Evolutionary conservation across 2,888 invertebrate genomes (phyloP).

Genomic region (Lasioglossum morio): DNA sequence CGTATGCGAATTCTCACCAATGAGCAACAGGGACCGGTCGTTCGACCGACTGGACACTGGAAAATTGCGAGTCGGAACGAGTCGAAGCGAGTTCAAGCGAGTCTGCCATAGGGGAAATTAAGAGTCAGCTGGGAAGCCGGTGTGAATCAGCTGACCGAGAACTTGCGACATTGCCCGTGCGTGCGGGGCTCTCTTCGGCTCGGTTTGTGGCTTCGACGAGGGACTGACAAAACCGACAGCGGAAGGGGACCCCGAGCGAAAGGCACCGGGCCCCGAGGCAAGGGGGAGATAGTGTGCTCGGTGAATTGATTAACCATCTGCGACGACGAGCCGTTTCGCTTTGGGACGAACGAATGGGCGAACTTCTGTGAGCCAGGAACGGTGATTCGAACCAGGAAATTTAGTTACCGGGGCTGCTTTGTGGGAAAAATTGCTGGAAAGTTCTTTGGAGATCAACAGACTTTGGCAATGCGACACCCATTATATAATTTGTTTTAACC

Average conservation of each 20-base stretch:
- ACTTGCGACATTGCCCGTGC: constrained; percentile 46
- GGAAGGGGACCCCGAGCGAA: constrained; percentile 1
- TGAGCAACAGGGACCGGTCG: constrained; percentile 29
- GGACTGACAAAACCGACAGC: constrained; percentile 1
- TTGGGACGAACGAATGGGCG: not conserved
- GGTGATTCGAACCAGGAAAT: not conserved
- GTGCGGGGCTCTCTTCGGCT: not conserved
- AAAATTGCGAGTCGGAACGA: constrained; percentile 50
- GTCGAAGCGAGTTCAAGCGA: not conserved
- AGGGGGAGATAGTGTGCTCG: not conserved
- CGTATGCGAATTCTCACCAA: constrained; percentile 33
- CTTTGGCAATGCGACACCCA: not conserved
- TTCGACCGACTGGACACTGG: constrained; percentile 43
- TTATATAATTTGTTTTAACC: too few species aligned
- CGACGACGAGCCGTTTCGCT: not conserved
- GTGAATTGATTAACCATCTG: constrained; percentile 12
- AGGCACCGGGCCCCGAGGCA: not conserved
- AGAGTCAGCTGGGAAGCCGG: constrained; percentile 66
- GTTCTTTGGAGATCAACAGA: not conserved
- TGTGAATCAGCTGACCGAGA: constrained; percentile 71
- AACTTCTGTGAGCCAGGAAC: not conserved
- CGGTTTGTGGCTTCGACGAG: not conserved
- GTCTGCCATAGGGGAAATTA: constrained; percentile 50
- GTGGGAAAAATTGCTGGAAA: not conserved
- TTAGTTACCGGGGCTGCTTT: not conserved